Evolutionary conservation across 2,888 invertebrate genomes (phyloP).

Genomic region (Alitta virens): DNA sequence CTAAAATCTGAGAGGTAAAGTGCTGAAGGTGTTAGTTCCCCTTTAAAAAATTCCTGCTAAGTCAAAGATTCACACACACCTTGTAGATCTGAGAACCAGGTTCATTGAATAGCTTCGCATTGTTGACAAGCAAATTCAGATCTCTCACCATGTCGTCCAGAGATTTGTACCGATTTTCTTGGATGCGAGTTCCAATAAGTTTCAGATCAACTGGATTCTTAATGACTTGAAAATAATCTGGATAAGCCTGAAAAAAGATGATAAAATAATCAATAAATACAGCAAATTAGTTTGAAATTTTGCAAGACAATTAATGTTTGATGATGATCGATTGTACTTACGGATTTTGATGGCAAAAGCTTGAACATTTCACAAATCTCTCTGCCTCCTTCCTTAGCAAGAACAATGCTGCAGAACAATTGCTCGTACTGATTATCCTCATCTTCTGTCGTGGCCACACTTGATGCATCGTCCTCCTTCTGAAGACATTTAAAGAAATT

Average conservation of each 20-base stretch:
- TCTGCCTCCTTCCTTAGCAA: slow-evolving; percentile 75
- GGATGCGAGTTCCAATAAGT: slow-evolving; percentile 86
- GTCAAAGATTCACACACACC: no score
- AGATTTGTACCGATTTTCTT: slow-evolving; percentile 74
- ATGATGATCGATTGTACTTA: no score
- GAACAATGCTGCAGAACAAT: slow-evolving; percentile 83
- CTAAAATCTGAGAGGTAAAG: no score
- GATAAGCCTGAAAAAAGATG: slow-evolving; percentile 68
- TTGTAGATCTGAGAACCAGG: slow-evolving; percentile 95
- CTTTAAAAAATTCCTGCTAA: no score
- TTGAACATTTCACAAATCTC: slow-evolving; percentile 84
- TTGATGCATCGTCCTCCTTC: neutral
- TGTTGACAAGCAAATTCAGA: slow-evolving; percentile 83
- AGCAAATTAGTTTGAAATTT: no score
- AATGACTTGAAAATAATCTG: slow-evolving; percentile 92
- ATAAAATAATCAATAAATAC: neutral
- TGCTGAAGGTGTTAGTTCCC: no score
- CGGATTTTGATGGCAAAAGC: slow-evolving; percentile 84
- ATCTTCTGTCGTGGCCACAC: slow-evolving; percentile 17
- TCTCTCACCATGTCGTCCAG: slow-evolving; percentile 86
- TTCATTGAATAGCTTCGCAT: slow-evolving; percentile 94
- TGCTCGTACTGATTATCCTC: slow-evolving; percentile 76
- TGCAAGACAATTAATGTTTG: no score
- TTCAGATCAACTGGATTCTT: slow-evolving; percentile 92
- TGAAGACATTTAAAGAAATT: no score